A percentile compares a stretch with the other conserved stretches of the same genome.
Evolutionary conservation across 1,140 invertebrate genomes (phyloP).

Genomic region (Pogonomyrmex californicus): DNA sequence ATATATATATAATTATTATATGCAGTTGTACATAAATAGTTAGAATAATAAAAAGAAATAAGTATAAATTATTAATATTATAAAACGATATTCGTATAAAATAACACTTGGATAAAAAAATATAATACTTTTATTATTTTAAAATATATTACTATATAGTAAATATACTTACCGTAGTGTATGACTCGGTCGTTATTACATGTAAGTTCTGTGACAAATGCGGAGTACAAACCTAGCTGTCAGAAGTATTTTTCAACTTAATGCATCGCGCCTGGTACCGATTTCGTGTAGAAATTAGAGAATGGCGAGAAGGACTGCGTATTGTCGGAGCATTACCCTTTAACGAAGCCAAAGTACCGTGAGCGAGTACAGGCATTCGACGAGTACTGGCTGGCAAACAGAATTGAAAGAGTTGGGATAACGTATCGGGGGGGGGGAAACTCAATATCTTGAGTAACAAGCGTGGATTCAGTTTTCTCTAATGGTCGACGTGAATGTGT

Average conservation of each 20-base stretch:
- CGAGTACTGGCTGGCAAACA: conserved; percentile 54
- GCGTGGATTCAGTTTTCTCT: conserved; percentile 66
- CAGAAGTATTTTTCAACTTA: conserved; percentile 1
- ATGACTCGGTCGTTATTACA: too few species aligned
- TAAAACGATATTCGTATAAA: too few species aligned
- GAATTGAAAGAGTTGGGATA: conserved; percentile 70
- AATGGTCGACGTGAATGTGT: conserved; percentile 47
- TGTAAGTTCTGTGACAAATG: neutral
- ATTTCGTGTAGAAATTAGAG: conserved; percentile 51
- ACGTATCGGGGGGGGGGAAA: too few species aligned
- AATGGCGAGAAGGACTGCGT: conserved; percentile 38
- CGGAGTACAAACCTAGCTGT: neutral
- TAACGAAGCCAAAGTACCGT: conserved; percentile 61
- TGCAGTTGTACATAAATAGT: too few species aligned
- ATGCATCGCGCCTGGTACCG: neutral
- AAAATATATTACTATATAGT: too few species aligned
- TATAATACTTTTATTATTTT: too few species aligned
- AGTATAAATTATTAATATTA: too few species aligned
- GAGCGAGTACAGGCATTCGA: conserved; percentile 49
- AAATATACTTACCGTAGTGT: too few species aligned
- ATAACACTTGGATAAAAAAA: too few species aligned
- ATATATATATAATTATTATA: too few species aligned
- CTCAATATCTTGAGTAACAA: conserved; percentile 73
- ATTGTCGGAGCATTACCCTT: conserved; percentile 60
- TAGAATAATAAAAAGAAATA: too few species aligned